phyloP scores from a whole-genome alignment of 2,113 vertebrate species.

The Baryphthengus martii region DNA sequence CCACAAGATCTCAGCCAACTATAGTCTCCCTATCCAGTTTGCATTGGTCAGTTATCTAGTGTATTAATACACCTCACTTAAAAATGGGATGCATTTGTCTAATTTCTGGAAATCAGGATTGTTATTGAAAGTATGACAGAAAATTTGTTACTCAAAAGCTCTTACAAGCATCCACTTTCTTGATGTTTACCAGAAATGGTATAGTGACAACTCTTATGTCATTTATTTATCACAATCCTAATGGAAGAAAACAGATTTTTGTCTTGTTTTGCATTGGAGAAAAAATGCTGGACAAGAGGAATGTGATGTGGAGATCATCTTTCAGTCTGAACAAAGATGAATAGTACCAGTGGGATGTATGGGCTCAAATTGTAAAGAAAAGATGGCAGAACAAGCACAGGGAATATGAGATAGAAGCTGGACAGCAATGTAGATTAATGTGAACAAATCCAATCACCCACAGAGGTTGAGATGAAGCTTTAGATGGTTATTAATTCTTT shows the following conservation, averaged over 20 bases:
- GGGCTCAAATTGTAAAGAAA: background rate
- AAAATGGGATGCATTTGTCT: background rate
- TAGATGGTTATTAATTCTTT: background rate
- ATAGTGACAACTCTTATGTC: background rate
- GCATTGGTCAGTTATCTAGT: background rate
- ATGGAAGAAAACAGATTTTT: background rate
- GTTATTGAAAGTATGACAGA: background rate
- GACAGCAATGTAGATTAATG: background rate
- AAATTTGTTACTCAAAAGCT: background rate
- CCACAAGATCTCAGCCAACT: background rate
- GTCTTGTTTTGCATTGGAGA: background rate
- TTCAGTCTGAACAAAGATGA: background rate
- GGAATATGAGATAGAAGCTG: background rate
- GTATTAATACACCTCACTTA: background rate
- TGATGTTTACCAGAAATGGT: background rate
- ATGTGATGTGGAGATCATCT: background rate
- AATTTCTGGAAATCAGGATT: background rate
- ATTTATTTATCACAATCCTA: background rate
- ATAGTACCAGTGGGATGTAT: background rate
- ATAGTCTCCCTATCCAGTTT: background rate
- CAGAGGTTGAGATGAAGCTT: background rate
- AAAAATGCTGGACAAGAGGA: background rate
- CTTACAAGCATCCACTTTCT: background rate
- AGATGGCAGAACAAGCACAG: background rate
- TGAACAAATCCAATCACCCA: background rate